Evolutionary conservation across 30 jellyfish, hydroid and myxozoan species (phyloP).

Genomic region (Cassiopea andromeda): DNA sequence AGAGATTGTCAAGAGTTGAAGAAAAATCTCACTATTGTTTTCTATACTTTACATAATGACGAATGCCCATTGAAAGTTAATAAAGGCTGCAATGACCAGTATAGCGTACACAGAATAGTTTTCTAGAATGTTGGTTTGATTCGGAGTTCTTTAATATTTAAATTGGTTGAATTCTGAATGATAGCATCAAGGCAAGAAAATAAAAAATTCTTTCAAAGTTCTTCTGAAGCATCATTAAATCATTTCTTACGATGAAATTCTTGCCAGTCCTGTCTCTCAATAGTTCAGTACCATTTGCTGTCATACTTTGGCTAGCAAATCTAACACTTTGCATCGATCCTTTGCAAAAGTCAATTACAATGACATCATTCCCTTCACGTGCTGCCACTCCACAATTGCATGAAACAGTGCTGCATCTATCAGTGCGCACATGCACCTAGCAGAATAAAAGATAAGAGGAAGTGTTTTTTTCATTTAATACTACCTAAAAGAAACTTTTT

Average conservation of each 20-base stretch:
- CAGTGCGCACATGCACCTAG: conserved; percentile 61
- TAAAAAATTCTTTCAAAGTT: neutral
- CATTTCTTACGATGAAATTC: conserved; percentile 30
- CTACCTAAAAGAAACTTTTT: too few relatives aligned
- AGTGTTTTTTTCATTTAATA: neutral
- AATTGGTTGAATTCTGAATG: too few relatives aligned
- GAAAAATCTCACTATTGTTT: too few relatives aligned
- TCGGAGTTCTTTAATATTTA: too few relatives aligned
- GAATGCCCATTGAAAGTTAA: too few relatives aligned
- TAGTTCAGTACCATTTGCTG: conserved; percentile 19
- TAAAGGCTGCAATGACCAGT: too few relatives aligned
- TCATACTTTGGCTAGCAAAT: conserved; percentile 22
- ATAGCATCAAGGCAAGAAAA: neutral
- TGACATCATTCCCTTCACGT: conserved; percentile 56
- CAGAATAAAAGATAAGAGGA: neutral
- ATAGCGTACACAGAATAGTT: too few relatives aligned
- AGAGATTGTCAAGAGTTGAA: too few relatives aligned
- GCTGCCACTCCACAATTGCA: conserved; percentile 71
- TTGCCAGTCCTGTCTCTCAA: conserved; percentile 30
- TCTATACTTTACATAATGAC: too few relatives aligned
- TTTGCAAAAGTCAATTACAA: conserved; percentile 56
- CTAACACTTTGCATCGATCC: conserved; percentile 39
- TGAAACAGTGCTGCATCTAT: conserved; percentile 49
- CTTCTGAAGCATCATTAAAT: neutral
- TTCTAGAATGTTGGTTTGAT: too few relatives aligned